Evolutionary conservation across 1,140 invertebrate species (phyloP).

Genomic region (Maniola jurtina): DNA sequence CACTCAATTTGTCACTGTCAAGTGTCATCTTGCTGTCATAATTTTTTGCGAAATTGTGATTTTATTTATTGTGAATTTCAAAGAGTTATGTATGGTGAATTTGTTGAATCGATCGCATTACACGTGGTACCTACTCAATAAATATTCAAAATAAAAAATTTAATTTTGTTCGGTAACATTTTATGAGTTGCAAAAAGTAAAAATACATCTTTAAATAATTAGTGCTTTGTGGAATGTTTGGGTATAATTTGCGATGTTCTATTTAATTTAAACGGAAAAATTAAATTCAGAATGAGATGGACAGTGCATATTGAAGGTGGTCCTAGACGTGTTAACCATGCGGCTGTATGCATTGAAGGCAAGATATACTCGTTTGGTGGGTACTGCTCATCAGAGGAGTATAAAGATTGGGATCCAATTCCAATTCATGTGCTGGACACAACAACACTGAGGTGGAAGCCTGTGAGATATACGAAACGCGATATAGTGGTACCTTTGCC

Average conservation of each 20-base stretch:
- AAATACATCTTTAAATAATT: too few species aligned
- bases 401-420: conserved; percentile 89
- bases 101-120: too few species aligned
- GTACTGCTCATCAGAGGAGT: conserved; percentile 84
- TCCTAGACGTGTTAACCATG: conserved; percentile 91
- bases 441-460: conserved; percentile 81
- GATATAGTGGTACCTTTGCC: conserved; percentile 40
- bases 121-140: too few species aligned
- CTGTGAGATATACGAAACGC: conserved; percentile 54
- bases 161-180: too few species aligned
- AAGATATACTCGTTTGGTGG: conserved; percentile 95
- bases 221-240: too few species aligned
- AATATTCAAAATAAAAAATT: too few species aligned
- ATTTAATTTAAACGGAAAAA: neutral
- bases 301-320: conserved; percentile 91
- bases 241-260: neutral
- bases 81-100: too few species aligned
- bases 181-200: too few species aligned
- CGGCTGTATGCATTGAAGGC: conserved; percentile 89
- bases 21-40: too few species aligned
- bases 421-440: conserved; percentile 94
- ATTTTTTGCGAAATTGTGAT: too few species aligned
- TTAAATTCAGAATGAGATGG: conserved; percentile 79
- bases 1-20: too few species aligned
- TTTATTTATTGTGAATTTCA: too few species aligned